Percentiles rank a stretch among this genome's conserved stretches.
phyloP scores from a whole-genome alignment of 2,888 invertebrate genomes.

The Apodemia zela region DNA sequence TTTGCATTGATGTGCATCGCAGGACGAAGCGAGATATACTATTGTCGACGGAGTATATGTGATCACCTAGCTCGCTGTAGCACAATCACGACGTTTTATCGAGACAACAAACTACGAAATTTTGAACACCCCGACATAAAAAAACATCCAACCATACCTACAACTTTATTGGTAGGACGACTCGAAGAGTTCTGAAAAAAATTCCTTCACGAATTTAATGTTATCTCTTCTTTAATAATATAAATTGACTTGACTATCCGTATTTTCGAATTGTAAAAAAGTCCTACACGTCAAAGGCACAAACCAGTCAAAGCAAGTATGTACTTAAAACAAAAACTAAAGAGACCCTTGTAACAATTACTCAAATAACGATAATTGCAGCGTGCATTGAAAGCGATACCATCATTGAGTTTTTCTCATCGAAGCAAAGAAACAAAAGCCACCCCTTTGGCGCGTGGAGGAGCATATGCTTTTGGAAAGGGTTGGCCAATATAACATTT shows the following conservation, averaged over 20 bases:
- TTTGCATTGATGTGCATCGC: too few relatives aligned
- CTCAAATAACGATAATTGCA: conserved; percentile 72
- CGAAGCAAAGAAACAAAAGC: conserved; percentile 59
- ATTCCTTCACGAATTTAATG: not conserved
- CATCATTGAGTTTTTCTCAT: conserved; percentile 57
- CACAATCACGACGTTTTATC: too few relatives aligned
- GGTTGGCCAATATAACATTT: conserved; percentile 37
- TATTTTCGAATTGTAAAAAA: conserved; percentile 15
- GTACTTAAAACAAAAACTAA: conserved; percentile 57
- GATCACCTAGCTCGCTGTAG: too few relatives aligned
- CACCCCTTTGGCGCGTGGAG: conserved; percentile 69
- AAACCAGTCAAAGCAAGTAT: conserved; percentile 67
- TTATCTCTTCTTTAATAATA: not conserved
- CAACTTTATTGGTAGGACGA: too few relatives aligned
- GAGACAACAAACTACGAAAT: too few relatives aligned
- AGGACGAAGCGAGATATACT: too few relatives aligned
- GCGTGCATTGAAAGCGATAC: conserved; percentile 65
- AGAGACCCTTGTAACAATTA: conserved; percentile 66
- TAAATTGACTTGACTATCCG: not conserved
- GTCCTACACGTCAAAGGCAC: conserved; percentile 68
- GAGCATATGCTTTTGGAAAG: conserved; percentile 50
- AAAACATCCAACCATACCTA: too few relatives aligned
- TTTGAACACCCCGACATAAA: too few relatives aligned
- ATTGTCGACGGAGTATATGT: too few relatives aligned
- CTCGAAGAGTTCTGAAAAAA: not conserved